phyloP scores from a whole-genome alignment of 2,113 vertebrate genomes.

The Dipodomys ordii region DNA sequence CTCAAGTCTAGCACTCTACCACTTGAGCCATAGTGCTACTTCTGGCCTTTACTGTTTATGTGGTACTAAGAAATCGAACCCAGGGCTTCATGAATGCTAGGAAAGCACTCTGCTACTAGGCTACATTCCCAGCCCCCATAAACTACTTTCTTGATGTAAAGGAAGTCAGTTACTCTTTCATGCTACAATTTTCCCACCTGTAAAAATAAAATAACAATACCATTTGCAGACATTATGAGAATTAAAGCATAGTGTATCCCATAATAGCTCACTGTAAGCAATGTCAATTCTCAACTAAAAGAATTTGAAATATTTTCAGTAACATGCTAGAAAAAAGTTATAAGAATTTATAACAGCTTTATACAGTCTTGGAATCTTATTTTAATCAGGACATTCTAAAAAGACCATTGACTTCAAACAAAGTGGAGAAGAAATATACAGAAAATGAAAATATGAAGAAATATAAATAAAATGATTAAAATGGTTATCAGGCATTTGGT shows the following conservation, averaged over 20 bases:
- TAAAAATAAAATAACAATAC: not conserved
- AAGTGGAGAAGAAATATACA: constrained; percentile 12
- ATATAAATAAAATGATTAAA: constrained; percentile 17
- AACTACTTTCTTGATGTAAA: not conserved
- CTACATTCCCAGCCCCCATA: too few relatives aligned
- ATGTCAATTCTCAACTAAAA: not conserved
- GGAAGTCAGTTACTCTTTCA: not conserved
- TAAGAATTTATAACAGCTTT: not conserved
- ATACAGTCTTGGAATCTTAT: constrained; percentile 27
- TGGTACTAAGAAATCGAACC: too few relatives aligned
- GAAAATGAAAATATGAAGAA: constrained; percentile 2
- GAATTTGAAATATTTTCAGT: constrained; percentile 8
- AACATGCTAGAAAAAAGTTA: not conserved
- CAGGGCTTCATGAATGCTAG: too few relatives aligned
- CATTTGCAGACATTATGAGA: not conserved
- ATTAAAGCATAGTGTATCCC: not conserved
- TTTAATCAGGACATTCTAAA: not conserved
- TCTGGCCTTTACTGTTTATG: too few relatives aligned
- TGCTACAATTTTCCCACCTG: not conserved
- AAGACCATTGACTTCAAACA: not conserved
- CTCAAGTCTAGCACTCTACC: too few relatives aligned
- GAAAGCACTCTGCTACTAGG: too few relatives aligned
- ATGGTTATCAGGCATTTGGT: not conserved
- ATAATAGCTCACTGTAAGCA: not conserved
- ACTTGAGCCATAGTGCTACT: too few relatives aligned